These are phyloP conservation scores for Aporophyla lueneburgensis DNA, from an alignment of 2,888 invertebrate species.

Conservation along the genomic window DNA sequence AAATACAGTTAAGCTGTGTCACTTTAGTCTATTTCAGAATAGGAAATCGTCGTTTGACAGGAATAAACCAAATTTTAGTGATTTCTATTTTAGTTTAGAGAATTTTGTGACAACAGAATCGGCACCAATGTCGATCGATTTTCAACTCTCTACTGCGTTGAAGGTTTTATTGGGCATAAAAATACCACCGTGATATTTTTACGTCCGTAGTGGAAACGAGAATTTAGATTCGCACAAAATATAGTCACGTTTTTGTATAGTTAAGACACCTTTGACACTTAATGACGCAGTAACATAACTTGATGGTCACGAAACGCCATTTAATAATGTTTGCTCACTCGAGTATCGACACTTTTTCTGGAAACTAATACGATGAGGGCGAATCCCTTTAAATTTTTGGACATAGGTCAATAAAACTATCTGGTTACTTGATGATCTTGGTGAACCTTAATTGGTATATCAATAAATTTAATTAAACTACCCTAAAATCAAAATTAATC, in stretches of 20 bases:
- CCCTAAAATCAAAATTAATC: conserved; percentile 31
- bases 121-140: too few species aligned
- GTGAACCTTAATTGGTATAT: neutral
- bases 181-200: too few species aligned
- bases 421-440: neutral
- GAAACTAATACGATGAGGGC: neutral
- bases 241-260: neutral
- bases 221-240: neutral
- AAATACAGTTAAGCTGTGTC: too few species aligned
- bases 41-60: too few species aligned
- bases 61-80: too few species aligned
- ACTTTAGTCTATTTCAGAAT: too few species aligned
- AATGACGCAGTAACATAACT: neutral
- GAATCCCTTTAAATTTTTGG: neutral
- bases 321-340: neutral
- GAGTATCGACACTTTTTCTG: neutral
- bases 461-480: conserved; percentile 35
- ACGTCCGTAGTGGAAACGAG: too few species aligned
- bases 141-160: too few species aligned
- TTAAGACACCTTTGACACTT: neutral
- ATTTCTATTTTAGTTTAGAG: too few species aligned
- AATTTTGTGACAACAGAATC: too few species aligned
- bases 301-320: neutral
- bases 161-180: too few species aligned
- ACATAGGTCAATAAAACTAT: conserved; percentile 15